A percentile compares a stretch with the other conserved stretches of the same genome.
Conservation (phyloP, 2,113 vertebrate species). For the Chelonoidis abingdonii region DNA sequence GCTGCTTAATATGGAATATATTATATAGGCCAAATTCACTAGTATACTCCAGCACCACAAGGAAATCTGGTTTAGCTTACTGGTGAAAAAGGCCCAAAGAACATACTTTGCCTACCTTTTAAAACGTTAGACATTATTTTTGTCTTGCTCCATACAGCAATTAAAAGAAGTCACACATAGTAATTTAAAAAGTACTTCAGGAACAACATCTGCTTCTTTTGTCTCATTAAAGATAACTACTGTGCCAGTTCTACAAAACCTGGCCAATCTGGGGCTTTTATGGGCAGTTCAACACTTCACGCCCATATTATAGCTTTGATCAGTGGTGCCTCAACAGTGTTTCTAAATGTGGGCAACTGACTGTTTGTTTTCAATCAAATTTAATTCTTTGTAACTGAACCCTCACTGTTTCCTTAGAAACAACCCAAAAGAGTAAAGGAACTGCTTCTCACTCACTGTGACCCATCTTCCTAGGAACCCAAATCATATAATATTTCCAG, state of each 20-base stretch:
- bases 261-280: background rate
- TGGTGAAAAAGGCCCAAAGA: background rate
- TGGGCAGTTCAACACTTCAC: background rate
- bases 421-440: background rate
- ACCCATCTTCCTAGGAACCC: background rate
- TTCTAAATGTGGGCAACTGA: background rate
- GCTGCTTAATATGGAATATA: background rate
- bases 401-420: background rate
- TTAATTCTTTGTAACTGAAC: background rate
- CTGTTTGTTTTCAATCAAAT: background rate
- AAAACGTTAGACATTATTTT: background rate
- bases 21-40: background rate
- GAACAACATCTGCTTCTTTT: background rate
- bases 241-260: background rate
- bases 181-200: background rate
- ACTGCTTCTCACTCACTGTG: background rate
- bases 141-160: background rate
- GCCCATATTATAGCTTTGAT: background rate
- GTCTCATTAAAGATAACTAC: background rate
- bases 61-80: background rate
- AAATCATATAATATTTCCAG: background rate
- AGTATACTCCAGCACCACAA: background rate
- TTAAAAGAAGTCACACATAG: background rate
- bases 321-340: background rate
- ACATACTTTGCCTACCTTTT: background rate